phyloP scores from a whole-genome alignment of 1,140 invertebrate genomes.

The Diorhabda sublineata region DNA sequence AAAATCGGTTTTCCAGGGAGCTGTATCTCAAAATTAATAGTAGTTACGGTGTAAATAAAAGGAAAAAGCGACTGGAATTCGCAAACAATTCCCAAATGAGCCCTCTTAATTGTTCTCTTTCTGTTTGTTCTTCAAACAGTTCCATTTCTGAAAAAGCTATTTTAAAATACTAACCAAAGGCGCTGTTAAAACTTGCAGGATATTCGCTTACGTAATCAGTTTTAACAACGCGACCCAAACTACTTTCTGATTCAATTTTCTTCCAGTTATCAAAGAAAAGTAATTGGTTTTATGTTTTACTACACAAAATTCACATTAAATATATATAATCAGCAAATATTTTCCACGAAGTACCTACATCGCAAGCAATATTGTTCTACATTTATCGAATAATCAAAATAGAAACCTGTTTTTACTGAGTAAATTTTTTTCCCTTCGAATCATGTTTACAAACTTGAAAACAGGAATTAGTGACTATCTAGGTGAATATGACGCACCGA shows the following conservation, averaged over 20 bases:
- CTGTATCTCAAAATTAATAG: not conserved
- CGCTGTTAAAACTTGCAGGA: not conserved
- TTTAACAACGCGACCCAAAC: not conserved
- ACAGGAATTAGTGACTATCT: too few relatives aligned
- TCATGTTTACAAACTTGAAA: too few relatives aligned
- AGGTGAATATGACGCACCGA: too few relatives aligned
- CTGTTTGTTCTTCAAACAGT: conserved; percentile 7
- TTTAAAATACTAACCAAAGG: conserved; percentile 1
- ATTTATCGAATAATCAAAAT: too few relatives aligned
- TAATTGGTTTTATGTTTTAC: too few relatives aligned
- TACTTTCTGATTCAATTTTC: not conserved
- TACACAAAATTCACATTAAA: too few relatives aligned
- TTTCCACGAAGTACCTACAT: too few relatives aligned
- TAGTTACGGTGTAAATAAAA: not conserved
- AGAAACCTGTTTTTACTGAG: too few relatives aligned
- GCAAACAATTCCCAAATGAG: not conserved
- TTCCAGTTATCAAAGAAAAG: not conserved
- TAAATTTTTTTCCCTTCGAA: too few relatives aligned
- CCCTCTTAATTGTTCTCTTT: conserved; percentile 6
- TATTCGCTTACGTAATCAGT: not conserved
- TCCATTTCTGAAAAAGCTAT: conserved; percentile 6
- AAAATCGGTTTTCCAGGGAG: conserved; percentile 1
- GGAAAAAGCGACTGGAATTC: conserved; percentile 1
- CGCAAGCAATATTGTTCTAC: too few relatives aligned
- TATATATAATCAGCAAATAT: too few relatives aligned